Conservation (phyloP, 2,888 invertebrate genomes). For the Mesoligia furuncula region DNA sequence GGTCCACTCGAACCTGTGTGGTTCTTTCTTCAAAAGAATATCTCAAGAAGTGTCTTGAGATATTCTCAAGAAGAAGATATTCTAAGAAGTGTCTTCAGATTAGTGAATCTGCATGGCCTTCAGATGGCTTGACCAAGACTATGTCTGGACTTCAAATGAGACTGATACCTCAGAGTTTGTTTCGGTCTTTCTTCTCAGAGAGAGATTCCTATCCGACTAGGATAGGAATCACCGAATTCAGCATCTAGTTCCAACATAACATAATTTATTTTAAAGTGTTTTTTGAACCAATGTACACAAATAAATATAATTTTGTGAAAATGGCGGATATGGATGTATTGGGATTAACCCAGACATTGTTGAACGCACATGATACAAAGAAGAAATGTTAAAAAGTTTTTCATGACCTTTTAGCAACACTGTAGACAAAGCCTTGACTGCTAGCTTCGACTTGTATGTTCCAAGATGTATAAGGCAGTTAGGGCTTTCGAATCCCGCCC, state of each 20-base stretch:
- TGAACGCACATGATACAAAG: not conserved
- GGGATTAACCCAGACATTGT: not conserved
- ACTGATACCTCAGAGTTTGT: too few relatives aligned
- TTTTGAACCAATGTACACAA: not conserved
- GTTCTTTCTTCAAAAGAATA: not conserved
- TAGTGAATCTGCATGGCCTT: not conserved
- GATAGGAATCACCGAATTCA: not conserved
- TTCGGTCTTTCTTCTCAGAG: not conserved
- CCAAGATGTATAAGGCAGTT: not conserved
- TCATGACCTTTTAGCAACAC: not conserved
- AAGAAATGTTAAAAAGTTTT: not conserved
- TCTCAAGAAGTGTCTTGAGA: too few relatives aligned
- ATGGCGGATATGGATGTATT: not conserved
- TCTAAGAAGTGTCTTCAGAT: too few relatives aligned
- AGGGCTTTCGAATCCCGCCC: not conserved
- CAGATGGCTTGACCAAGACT: not conserved
- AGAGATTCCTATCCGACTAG: too few relatives aligned
- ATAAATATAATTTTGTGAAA: not conserved
- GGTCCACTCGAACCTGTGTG: not conserved
- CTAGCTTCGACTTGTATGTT: not conserved
- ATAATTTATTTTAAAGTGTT: too few relatives aligned
- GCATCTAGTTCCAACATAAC: not conserved
- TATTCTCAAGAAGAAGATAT: too few relatives aligned
- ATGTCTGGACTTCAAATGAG: too few relatives aligned
- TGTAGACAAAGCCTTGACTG: not conserved